Evolutionary conservation across 2,797 vertebrate species (phyloP).

Genomic region (Phataginus tricuspis): DNA sequence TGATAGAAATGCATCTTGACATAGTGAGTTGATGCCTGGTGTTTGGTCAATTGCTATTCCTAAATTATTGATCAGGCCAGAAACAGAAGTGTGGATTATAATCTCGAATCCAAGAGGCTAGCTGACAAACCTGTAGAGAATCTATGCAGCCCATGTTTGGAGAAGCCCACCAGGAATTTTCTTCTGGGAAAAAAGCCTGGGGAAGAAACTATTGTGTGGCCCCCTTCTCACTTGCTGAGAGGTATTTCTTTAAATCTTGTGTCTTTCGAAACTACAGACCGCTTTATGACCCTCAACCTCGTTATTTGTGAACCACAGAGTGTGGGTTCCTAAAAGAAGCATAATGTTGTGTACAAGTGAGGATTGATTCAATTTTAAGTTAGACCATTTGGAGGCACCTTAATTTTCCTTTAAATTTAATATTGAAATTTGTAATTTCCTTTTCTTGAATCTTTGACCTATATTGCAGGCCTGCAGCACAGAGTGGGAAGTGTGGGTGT

Average conservation of each 20-base stretch:
- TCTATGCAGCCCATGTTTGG: background rate
- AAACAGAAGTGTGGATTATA: conserved; percentile 26
- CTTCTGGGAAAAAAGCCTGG: background rate
- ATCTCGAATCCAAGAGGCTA: background rate
- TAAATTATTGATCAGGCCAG: conserved; percentile 58
- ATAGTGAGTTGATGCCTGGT: conserved; percentile 64
- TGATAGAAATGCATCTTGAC: conserved; percentile 74
- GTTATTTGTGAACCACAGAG: background rate
- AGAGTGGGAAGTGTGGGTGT: background rate
- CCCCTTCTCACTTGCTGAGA: background rate
- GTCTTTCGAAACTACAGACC: background rate
- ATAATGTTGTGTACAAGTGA: background rate
- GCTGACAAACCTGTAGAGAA: background rate
- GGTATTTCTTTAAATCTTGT: conserved; percentile 1
- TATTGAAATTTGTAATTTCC: background rate
- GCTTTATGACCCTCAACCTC: background rate
- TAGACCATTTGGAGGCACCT: background rate
- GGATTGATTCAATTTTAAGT: background rate
- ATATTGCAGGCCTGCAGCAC: background rate
- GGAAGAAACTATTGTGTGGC: background rate
- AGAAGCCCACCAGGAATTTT: background rate
- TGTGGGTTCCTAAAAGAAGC: background rate
- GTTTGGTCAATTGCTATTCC: conserved; percentile 75
- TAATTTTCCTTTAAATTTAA: conserved; percentile 40
- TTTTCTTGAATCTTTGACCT: background rate